A percentile compares a stretch with the other conserved stretches of the same genome.
Evolutionary conservation across 2,888 invertebrate species (phyloP).

Genomic region (Melieria picta): DNA sequence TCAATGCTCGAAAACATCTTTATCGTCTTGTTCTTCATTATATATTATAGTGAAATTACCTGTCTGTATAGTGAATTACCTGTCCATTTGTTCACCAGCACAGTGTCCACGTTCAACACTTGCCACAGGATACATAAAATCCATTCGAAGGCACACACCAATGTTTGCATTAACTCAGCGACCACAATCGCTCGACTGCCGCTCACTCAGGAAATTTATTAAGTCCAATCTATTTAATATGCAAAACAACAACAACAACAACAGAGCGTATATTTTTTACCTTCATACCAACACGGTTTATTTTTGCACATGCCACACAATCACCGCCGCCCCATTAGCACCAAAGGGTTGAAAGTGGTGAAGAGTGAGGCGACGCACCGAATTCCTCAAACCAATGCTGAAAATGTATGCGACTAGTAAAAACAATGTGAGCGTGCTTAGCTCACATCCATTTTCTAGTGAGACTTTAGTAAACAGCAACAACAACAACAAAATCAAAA

Average conservation of each 20-base stretch:
- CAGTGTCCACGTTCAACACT: too few relatives aligned
- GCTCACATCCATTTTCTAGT: constrained; percentile 25
- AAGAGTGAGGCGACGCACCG: not conserved
- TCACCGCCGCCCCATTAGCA: constrained; percentile 38
- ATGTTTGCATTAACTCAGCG: constrained; percentile 21
- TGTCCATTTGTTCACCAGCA: too few relatives aligned
- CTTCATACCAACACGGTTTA: too few relatives aligned
- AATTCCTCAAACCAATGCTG: not conserved
- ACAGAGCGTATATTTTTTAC: constrained; percentile 17
- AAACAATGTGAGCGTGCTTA: constrained; percentile 27
- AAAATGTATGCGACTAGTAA: not conserved
- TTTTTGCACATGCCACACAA: not conserved
- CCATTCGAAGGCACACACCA: constrained; percentile 30
- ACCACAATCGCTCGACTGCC: constrained; percentile 5
- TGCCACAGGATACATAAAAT: constrained; percentile 20
- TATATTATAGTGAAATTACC: too few relatives aligned
- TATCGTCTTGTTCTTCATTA: too few relatives aligned
- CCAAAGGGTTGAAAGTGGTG: constrained; percentile 2
- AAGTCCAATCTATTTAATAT: constrained; percentile 51
- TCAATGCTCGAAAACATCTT: too few relatives aligned
- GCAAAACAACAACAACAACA: constrained; percentile 42
- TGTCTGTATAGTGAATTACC: too few relatives aligned
- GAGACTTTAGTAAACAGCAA: not conserved
- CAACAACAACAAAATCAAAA: constrained; percentile 5
- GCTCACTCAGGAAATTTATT: constrained; percentile 43